Evolutionary conservation across 1,140 invertebrate genomes (phyloP), one percentile per base, ranked within the genome.

Genomic region (Cataglyphis hispanica): DNA sequence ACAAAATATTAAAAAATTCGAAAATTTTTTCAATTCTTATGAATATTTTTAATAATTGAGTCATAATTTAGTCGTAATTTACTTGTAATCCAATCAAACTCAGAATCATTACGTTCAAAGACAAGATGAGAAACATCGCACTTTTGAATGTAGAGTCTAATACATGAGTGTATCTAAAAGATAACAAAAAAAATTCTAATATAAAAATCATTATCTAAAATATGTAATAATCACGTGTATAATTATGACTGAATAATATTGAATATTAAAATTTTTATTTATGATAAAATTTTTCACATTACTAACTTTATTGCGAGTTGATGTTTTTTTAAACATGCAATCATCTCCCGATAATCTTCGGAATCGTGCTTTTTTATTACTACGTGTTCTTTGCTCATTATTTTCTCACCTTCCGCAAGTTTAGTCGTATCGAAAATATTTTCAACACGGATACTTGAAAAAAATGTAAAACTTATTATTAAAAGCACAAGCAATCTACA

Each of bases 271-370:
- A 5, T 58, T 63, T 7, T 25, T 25, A 34, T 37, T 1, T 2
- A 25, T 10, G 0, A 43, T 8, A 53, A 22, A 78, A 78, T 25
- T 50, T 50, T 50, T 0, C 16, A 50, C 6, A 50, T 19, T 78
- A 53, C 76, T 13, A n/a, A 78, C 76, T 78, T 31, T 53, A 78
- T 53, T 67, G 76, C 61, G n/a, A 67, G 40, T 67, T 78, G 76
- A 53, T 78, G 76, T 78, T 66, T 78, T 67, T 25, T 78, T 13
- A 78, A 78, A 5, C 61, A 78, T 0, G 4, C 22, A 1, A 53
- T 66, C 19, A 78, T 67, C 37, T 66, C 43, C 22, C 1, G 1
- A 19, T 78, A 78, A 34, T 67, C 61, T 25, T 67, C 46, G 11
- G n/a, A 50, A 50, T 10, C 13, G n/a, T 67, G 13, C 53, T 66